Percentiles rank a stretch among this genome's conserved stretches.
Conservation (phyloP, 2,113 vertebrate species). For the Clarias gariepinus region DNA sequence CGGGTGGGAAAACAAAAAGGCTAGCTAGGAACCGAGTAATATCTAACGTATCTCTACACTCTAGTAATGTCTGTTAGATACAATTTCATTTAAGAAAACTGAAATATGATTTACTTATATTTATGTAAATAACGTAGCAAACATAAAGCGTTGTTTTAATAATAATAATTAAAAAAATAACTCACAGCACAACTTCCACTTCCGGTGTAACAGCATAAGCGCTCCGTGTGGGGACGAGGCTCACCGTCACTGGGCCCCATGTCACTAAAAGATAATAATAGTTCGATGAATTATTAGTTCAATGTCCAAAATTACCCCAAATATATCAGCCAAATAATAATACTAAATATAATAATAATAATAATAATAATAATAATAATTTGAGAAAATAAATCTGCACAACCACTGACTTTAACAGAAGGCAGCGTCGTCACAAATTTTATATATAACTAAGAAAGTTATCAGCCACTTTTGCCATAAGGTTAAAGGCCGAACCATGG, state of each 20-base stretch:
- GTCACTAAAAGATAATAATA: not conserved
- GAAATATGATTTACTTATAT: not conserved
- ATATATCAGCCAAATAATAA: not conserved
- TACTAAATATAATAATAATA: too few species aligned
- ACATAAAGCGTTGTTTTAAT: not conserved
- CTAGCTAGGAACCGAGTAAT: not conserved
- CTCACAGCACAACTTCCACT: slow-evolving; percentile 1
- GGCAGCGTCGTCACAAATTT: too few species aligned
- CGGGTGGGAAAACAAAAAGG: not conserved
- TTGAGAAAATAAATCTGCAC: too few species aligned
- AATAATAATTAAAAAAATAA: not conserved
- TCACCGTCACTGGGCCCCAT: not conserved
- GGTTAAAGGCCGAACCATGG: too few species aligned
- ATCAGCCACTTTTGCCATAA: too few species aligned
- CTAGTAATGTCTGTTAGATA: too few species aligned
- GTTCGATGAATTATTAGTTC: not conserved
- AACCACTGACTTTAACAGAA: too few species aligned
- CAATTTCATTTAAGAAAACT: not conserved
- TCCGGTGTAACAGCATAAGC: not conserved
- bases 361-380: too few species aligned
- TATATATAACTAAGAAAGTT: too few species aligned
- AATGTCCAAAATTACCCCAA: not conserved
- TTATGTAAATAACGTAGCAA: not conserved
- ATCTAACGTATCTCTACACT: not conserved
- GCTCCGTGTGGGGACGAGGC: slow-evolving; percentile 2